Evolutionary conservation across 1,140 invertebrate genomes (phyloP).

Genomic region (Phenacoccus solenopsis): DNA sequence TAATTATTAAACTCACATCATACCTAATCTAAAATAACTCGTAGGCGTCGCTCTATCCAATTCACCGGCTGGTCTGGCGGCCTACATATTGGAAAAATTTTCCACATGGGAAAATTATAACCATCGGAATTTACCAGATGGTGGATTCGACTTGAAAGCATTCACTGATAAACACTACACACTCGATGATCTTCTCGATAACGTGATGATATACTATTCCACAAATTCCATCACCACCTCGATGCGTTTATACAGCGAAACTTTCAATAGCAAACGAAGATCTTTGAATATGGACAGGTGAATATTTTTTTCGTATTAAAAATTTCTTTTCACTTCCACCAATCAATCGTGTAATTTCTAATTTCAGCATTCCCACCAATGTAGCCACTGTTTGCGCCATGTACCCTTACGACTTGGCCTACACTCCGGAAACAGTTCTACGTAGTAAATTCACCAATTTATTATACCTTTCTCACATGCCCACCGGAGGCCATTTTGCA

Average conservation of each 20-base stretch:
- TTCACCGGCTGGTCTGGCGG: constrained; percentile 52
- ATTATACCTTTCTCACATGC: constrained; percentile 43
- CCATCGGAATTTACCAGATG: constrained; percentile 46
- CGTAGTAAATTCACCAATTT: constrained; percentile 47
- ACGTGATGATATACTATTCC: constrained; percentile 79
- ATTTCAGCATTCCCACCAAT: constrained; percentile 43
- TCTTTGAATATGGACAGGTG: neutral
- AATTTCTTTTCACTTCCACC: neutral
- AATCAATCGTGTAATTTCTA: constrained; percentile 9
- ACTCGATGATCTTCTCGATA: constrained; percentile 67
- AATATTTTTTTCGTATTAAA: too few species aligned
- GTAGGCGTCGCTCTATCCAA: constrained; percentile 43
- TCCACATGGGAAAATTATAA: constrained; percentile 49
- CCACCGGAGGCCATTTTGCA: constrained; percentile 71
- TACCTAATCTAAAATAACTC: constrained; percentile 1
- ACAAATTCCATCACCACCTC: constrained; percentile 63
- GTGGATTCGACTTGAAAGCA: constrained; percentile 47
- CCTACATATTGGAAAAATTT: constrained; percentile 63
- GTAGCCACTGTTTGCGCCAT: constrained; percentile 50
- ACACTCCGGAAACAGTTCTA: constrained; percentile 43
- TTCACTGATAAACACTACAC: constrained; percentile 33
- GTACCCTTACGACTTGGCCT: constrained; percentile 49
- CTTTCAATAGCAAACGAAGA: neutral
- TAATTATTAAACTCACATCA: neutral
- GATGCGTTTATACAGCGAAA: constrained; percentile 59